Conservation (phyloP, 2,113 vertebrate genomes). For the Psittacara wagleri region DNA sequence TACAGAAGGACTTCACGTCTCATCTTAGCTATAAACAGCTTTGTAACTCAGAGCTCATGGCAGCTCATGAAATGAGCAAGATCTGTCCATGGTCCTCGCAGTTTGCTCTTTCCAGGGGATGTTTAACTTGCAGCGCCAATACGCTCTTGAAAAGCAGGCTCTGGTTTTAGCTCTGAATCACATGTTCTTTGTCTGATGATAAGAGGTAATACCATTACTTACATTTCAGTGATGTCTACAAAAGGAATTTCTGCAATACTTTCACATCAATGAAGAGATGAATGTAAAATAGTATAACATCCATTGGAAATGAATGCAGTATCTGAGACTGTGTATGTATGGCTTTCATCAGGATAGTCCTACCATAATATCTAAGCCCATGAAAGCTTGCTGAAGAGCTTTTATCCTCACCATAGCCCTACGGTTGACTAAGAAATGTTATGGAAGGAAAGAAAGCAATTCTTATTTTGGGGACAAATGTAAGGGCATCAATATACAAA, state of each 20-base stretch:
- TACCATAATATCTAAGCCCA: neutral
- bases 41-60: neutral
- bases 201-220: neutral
- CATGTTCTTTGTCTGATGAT: neutral
- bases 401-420: neutral
- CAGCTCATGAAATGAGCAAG: neutral
- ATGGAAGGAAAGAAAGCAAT: neutral
- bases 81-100: constrained; percentile 67
- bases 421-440: neutral
- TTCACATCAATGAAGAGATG: neutral
- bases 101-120: neutral
- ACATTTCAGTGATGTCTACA: neutral
- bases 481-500: neutral
- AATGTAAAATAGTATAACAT: neutral
- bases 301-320: neutral
- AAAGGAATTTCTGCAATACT: neutral
- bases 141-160: neutral
- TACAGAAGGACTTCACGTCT: neutral
- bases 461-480: neutral
- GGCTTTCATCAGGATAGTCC: neutral
- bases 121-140: neutral
- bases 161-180: neutral
- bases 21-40: neutral
- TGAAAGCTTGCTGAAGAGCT: neutral
- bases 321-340: neutral